A percentile compares a stretch with the other conserved stretches of the same genome.
These are phyloP conservation scores for Creontiades dilutus DNA, from an alignment of 2,888 invertebrate species.

Conservation along the genomic window DNA sequence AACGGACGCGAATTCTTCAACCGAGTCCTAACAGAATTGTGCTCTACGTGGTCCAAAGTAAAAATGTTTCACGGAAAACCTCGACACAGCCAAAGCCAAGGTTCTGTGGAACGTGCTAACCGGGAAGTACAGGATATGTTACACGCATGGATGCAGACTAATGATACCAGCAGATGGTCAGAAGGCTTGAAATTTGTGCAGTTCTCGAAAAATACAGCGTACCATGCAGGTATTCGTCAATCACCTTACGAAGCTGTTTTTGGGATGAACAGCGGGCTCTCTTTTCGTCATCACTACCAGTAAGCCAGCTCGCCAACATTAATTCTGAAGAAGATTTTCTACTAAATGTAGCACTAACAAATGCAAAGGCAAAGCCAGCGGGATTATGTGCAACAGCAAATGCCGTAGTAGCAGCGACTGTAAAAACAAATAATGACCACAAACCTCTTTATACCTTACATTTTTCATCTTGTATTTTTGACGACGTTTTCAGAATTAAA, in stretches of 20 bases:
- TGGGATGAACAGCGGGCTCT: background rate
- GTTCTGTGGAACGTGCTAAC: background rate
- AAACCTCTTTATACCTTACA: no score
- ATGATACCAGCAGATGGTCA: background rate
- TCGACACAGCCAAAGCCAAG: background rate
- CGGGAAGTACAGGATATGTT: background rate
- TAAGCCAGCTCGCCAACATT: background rate
- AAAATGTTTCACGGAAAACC: background rate
- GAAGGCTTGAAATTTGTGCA: background rate
- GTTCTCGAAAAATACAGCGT: background rate
- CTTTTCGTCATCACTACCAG: background rate
- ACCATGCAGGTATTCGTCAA: background rate
- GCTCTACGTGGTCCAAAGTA: background rate
- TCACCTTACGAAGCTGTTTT: background rate
- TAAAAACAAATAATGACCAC: background rate
- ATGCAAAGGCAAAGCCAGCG: background rate
- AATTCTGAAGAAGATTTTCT: background rate
- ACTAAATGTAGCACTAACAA: conserved; percentile 3
- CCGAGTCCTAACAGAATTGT: background rate
- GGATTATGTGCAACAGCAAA: background rate
- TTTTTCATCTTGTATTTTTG: no score
- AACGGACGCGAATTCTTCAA: background rate
- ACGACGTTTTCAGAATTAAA: no score
- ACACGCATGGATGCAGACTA: background rate
- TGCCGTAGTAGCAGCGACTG: background rate